A percentile compares a stretch with the other conserved stretches of the same genome.
These are phyloP conservation scores for Colaptes auratus DNA, from an alignment of 2,113 vertebrate species.

Conservation along the genomic window DNA sequence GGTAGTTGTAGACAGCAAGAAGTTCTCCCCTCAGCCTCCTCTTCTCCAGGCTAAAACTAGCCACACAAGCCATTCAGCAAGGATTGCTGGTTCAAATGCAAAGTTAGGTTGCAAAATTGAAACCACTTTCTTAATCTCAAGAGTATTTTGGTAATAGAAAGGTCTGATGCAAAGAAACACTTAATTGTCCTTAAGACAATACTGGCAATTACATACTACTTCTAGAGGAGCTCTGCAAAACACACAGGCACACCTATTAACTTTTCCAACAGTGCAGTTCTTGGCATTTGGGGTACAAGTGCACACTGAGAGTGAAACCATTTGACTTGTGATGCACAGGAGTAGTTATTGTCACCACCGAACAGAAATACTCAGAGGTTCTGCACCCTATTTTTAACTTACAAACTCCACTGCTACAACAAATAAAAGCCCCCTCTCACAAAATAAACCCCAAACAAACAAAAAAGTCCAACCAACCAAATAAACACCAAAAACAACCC, in stretches of 20 bases:
- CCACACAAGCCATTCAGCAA: not conserved
- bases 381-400: not conserved
- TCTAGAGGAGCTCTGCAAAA: not conserved
- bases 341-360: not conserved
- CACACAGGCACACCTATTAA: not conserved
- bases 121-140: not conserved
- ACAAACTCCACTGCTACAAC: not conserved
- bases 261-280: not conserved
- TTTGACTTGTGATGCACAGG: accelerated
- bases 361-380: not conserved
- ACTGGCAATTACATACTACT: not conserved
- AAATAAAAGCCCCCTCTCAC: not conserved
- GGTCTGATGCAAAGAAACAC: not conserved
- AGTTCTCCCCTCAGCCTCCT: too few relatives aligned
- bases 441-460: not conserved
- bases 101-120: not conserved
- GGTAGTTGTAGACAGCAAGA: too few relatives aligned
- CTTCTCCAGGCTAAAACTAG: not conserved
- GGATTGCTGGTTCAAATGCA: not conserved
- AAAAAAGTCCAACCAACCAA: too few relatives aligned
- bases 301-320: not conserved
- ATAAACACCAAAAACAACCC: too few relatives aligned
- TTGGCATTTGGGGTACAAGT: not conserved
- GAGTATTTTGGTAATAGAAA: not conserved
- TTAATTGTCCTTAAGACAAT: not conserved